Conservation (phyloP, 2,888 invertebrate genomes). For the Oxystoma pomonae region DNA sequence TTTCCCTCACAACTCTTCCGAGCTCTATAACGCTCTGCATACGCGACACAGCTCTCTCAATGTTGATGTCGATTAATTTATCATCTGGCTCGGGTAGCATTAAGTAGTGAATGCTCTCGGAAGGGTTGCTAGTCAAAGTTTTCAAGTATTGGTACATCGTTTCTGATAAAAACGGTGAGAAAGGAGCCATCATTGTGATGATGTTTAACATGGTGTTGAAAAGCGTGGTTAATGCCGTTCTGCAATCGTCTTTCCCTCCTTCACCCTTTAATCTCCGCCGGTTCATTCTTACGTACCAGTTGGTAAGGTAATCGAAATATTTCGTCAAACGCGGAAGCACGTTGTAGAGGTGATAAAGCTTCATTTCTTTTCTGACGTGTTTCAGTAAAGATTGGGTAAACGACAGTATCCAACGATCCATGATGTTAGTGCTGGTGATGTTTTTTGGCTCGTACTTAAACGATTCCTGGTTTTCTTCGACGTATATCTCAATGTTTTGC, state of each 20-base stretch:
- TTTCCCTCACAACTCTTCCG: constrained; percentile 87
- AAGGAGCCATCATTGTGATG: constrained; percentile 93
- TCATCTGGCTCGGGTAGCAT: constrained; percentile 76
- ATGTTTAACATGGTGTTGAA: constrained; percentile 86
- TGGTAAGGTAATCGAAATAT: constrained; percentile 96
- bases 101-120: constrained; percentile 86
- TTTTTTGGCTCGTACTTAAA: constrained; percentile 45
- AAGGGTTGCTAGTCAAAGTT: constrained; percentile 55
- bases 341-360: constrained; percentile 88
- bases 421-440: constrained; percentile 62
- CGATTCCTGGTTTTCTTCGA: constrained; percentile 52
- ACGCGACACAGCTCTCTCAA: constrained; percentile 83
- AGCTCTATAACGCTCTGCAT: constrained; percentile 97
- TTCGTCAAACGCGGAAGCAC: constrained; percentile 92
- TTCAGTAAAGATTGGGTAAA: constrained; percentile 90
- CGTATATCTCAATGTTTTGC: constrained; percentile 85
- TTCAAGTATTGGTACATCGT: constrained; percentile 88
- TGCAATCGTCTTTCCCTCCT: constrained; percentile 73
- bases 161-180: constrained; percentile 95
- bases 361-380: constrained; percentile 91
- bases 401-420: constrained; percentile 97
- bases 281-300: constrained; percentile 99
- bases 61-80: constrained; percentile 72
- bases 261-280: constrained; percentile 93
- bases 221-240: constrained; percentile 80